A percentile compares a stretch with the other conserved stretches of the same genome.
phyloP scores from a whole-genome alignment of 1,140 invertebrate genomes.

The Heterodera carotae region DNA sequence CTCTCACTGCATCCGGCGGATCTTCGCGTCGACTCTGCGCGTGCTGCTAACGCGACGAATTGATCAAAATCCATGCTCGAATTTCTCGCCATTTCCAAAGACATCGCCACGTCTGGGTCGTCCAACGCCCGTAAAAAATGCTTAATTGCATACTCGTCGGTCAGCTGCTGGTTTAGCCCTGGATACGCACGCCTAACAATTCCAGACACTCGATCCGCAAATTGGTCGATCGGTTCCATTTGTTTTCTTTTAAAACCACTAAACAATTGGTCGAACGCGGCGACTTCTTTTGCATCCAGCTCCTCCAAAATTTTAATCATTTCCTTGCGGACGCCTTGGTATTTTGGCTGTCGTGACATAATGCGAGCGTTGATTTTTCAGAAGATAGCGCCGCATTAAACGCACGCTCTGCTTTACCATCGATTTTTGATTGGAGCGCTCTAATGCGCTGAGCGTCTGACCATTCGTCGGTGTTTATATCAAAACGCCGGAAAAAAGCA shows the following conservation, averaged over 20 bases:
- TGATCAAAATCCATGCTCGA: too few relatives aligned
- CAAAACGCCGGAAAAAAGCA: constrained; percentile 1
- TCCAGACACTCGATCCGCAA: constrained; percentile 6
- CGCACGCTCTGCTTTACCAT: constrained; percentile 7
- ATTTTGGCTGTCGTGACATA: too few relatives aligned
- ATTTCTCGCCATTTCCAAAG: neutral
- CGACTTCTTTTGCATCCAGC: constrained; percentile 6
- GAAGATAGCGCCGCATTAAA: neutral
- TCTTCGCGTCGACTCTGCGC: neutral
- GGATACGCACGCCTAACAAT: constrained; percentile 1
- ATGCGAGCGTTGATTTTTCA: neutral
- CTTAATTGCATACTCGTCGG: constrained; percentile 8
- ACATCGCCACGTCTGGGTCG: neutral
- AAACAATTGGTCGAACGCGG: constrained; percentile 7
- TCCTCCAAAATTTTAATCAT: constrained; percentile 8
- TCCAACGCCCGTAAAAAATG: constrained; percentile 9
- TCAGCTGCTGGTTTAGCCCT: neutral
- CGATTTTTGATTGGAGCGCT: constrained; percentile 10
- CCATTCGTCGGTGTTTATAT: constrained; percentile 1
- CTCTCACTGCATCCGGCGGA: too few relatives aligned
- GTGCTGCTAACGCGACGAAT: constrained; percentile 8
- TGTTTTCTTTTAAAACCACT: neutral
- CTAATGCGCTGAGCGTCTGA: constrained; percentile 2
- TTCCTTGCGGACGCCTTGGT: neutral
- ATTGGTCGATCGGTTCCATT: constrained; percentile 9